phyloP scores from a whole-genome alignment of 2,888 invertebrate genomes.

The Himalopsyche anomala region DNA sequence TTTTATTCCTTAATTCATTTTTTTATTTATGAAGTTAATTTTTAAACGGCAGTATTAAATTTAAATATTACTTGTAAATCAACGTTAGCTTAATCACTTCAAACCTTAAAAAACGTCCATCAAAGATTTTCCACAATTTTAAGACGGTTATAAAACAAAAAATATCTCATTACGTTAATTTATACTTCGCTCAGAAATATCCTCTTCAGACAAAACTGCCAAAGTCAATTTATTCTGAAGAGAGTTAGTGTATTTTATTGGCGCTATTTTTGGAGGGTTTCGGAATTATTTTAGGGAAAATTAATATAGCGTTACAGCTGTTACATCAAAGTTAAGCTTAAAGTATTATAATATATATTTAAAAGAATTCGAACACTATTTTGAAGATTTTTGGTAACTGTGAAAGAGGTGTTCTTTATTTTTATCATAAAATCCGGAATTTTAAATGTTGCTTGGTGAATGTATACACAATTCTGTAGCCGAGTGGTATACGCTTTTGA shows the following conservation, averaged over 20 bases:
- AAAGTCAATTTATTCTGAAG: constrained; percentile 19
- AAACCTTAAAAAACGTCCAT: neutral
- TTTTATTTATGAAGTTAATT: too few species aligned
- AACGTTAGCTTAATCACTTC: neutral
- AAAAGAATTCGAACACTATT: neutral
- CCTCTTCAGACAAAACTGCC: constrained; percentile 3
- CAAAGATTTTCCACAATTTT: neutral
- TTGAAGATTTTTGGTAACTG: neutral
- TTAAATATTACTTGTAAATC: too few species aligned
- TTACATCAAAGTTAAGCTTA: neutral
- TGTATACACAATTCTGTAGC: too few species aligned
- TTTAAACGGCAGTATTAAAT: too few species aligned
- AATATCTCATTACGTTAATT: constrained; percentile 19
- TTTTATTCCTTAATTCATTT: too few species aligned
- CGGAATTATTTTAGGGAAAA: neutral
- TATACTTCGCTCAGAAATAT: constrained; percentile 1
- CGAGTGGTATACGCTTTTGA: too few species aligned
- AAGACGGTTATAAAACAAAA: neutral
- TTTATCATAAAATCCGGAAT: neutral
- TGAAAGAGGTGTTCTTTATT: neutral
- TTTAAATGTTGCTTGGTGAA: too few species aligned
- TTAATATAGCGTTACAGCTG: constrained; percentile 9
- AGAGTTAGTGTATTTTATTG: constrained; percentile 33
- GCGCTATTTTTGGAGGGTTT: constrained; percentile 28
- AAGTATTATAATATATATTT: neutral